A percentile compares a stretch with the other conserved stretches of the same genome.
These are phyloP conservation scores for Petaurus breviceps DNA, from an alignment of 2,113 vertebrate genomes.

Conservation along the genomic window DNA sequence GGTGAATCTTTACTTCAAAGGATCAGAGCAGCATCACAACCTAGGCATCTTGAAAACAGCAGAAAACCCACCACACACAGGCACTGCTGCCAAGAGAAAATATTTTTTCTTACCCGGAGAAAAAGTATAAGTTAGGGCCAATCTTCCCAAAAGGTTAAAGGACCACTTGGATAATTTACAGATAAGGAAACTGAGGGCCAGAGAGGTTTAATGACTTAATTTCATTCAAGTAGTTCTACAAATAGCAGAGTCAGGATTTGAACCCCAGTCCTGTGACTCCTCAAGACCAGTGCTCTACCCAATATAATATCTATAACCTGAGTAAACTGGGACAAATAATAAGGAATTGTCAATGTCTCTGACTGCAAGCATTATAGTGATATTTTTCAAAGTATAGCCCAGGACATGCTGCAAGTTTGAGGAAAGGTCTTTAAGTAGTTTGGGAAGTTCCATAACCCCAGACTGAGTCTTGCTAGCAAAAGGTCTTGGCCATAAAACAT, in stretches of 20 bases:
- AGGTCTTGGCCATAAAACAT: background rate
- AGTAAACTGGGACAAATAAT: background rate
- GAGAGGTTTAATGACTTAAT: background rate
- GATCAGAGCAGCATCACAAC: slow-evolving; percentile 32
- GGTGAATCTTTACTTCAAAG: slow-evolving; percentile 76
- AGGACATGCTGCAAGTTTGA: background rate
- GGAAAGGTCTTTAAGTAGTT: background rate
- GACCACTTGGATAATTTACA: background rate
- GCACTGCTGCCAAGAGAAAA: slow-evolving; percentile 30
- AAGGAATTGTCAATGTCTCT: background rate
- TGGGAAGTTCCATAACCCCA: background rate
- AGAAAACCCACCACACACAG: background rate
- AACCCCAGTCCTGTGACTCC: background rate
- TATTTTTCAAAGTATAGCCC: background rate
- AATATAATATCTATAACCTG: background rate
- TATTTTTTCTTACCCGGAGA: background rate
- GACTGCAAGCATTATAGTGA: background rate
- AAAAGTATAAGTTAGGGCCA: background rate
- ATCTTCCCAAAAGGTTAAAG: background rate
- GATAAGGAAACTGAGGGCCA: background rate
- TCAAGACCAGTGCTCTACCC: background rate
- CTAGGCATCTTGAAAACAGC: background rate
- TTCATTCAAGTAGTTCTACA: background rate
- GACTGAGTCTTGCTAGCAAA: background rate
- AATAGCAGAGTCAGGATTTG: background rate